Conservation (phyloP, 2,797 vertebrate genomes). For the Rachycentron canadum region DNA sequence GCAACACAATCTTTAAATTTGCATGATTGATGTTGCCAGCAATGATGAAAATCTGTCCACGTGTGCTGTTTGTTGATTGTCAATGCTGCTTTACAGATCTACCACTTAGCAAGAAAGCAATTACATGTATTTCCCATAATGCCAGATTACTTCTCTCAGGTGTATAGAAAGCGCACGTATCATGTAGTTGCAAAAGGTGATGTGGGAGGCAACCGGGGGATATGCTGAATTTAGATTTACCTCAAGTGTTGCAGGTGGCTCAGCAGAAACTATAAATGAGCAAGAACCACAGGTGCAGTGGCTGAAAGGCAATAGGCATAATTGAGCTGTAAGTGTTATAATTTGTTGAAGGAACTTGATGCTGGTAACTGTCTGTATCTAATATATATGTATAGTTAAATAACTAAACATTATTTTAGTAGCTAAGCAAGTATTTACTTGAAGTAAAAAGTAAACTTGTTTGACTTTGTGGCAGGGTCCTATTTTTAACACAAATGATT, state of each 20-base stretch:
- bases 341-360: background rate
- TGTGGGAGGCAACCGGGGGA: background rate
- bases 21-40: background rate
- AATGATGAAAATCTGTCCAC: background rate
- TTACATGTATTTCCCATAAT: background rate
- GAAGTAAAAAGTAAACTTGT: too few species aligned
- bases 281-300: slow-evolving; percentile 3
- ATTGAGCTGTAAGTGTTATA: background rate
- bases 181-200: background rate
- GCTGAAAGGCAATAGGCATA: background rate
- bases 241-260: background rate
- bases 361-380: background rate
- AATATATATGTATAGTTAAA: background rate
- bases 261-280: background rate
- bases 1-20: background rate
- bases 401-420: background rate
- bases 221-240: background rate
- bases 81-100: background rate
- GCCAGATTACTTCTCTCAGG: background rate
- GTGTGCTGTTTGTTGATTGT: background rate
- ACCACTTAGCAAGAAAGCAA: background rate
- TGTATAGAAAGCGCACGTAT: background rate
- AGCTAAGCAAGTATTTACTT: background rate
- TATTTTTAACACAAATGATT: slow-evolving; percentile 5
- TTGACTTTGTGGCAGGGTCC: too few species aligned